Evolutionary conservation across 2,888 invertebrate species (phyloP), one percentile per base, ranked within the genome.

Genomic region (Gari tellinella): DNA sequence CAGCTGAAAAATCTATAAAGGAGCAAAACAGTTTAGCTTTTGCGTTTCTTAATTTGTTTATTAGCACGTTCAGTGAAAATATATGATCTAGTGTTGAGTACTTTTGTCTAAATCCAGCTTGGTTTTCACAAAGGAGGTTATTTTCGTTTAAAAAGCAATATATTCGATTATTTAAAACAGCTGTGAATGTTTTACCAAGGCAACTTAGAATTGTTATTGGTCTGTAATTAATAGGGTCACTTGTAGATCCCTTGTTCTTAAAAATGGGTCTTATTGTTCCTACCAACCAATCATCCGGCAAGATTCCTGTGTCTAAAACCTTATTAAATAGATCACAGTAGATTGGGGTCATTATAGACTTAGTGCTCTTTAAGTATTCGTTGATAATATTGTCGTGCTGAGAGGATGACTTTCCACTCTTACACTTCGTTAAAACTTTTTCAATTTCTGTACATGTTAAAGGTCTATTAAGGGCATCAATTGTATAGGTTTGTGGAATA

Each of bases 361-460:
- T 46, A 7, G 48, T 48, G 19, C 38, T 26, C 37, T 58, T 58
- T 8, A 58, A 26, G 37, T 58, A 58, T 58, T 58, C 46, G 25
- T 58, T 58, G 26, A 45, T 12, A 15, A 57, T 57, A 17, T 57
- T n/a, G n/a, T n/a, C n/a, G 15, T 41, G 26, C 15, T 19, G 2
- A 5, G 25, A 17, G 8, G 43, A 12, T 1, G 43, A 43, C 15
- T 57, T 57, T 8, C 26, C n/a, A 17, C 45, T 57, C 15, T 45
- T 57, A n/a, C 43, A 58, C 46, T n/a, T 46, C 31, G 7, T 7
- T 31, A 15, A 58, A n/a, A n/a, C n/a, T n/a, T n/a, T n/a, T n/a
- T n/a, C n/a, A n/a, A n/a, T n/a, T n/a, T n/a, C n/a, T n/a, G n/a
- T n/a, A n/a, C n/a, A n/a, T n/a, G n/a, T n/a, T n/a, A n/a, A n/a